Evolutionary conservation across 2,888 invertebrate species (phyloP), one percentile per base, ranked within the genome.

Genomic region (Athalia circularis): DNA sequence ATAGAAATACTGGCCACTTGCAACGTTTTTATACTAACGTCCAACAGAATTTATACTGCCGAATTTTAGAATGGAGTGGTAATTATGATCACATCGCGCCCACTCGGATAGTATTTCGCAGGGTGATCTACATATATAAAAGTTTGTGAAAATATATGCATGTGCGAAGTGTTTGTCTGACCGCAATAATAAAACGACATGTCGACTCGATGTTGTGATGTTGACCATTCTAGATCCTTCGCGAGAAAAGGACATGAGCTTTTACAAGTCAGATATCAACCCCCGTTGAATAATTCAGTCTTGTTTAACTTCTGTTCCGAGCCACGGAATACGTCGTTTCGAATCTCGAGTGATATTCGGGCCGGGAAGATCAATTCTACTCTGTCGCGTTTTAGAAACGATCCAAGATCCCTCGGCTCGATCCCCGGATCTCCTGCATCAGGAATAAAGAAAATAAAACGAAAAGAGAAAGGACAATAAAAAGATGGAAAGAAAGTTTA

Each of bases 211-310:
- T 29, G 29, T 29, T 29, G 29, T 29, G 29, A 29, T 0, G 29
- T 29, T 29, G 29, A 29, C 29, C 29, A 29, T 29, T 29, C 29
- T 2, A 29, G 15, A 48, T 65, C 13, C 48, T 54, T 68, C 50
- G 15, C n/a, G 43, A 29, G 6, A 50, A 64, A 43, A 75, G 52
- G n/a, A 75, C 43, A 62, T 75, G 15, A 50, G 50, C 50, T 6
- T 11, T n/a, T 43, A n/a, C 5, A 65, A 9, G 45, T 45, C 11
- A 9, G n/a, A 64, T 54, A n/a, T 4, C 15, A 48, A 5, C 29
- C 75, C 75, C 43, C 52, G 64, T 64, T 75, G 75, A 75, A 75
- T 75, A 75, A 75, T 75, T 75, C 75, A 64, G 62, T 75, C 62
- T 75, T 64, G 62, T 75, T 75, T 62, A 75, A 75, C 75, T 75